Percentiles rank a stretch among this genome's conserved stretches.
phyloP scores from a whole-genome alignment of 1,140 invertebrate species.

The Hyles euphorbiae region DNA sequence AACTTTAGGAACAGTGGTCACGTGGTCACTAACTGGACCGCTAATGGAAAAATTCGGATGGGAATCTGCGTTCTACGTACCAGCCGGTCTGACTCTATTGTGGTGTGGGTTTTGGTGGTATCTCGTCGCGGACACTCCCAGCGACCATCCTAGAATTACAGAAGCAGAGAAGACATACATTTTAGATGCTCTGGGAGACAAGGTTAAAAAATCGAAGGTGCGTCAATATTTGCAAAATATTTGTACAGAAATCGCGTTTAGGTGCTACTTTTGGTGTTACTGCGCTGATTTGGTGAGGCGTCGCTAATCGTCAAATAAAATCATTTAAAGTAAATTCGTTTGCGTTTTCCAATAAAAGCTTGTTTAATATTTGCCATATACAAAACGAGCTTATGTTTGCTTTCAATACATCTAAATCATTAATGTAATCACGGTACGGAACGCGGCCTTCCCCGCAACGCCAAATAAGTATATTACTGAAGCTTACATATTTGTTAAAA shows the following conservation, averaged over 20 bases:
- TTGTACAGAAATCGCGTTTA: constrained; percentile 4
- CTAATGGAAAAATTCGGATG: constrained; percentile 81
- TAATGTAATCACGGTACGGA: too few relatives aligned
- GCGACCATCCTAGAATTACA: constrained; percentile 84
- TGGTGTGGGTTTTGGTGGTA: constrained; percentile 81
- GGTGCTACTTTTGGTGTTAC: constrained; percentile 3
- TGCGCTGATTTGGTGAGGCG: background rate
- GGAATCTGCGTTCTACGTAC: constrained; percentile 84
- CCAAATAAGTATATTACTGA: background rate
- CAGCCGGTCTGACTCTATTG: constrained; percentile 77
- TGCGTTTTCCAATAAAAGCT: background rate
- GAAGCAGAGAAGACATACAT: constrained; percentile 80
- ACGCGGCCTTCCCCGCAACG: too few relatives aligned
- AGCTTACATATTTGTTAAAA: too few relatives aligned
- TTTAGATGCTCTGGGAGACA: constrained; percentile 57
- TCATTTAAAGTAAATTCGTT: constrained; percentile 4
- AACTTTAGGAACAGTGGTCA: constrained; percentile 85
- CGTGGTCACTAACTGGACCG: constrained; percentile 82
- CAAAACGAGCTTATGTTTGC: background rate
- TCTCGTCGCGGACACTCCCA: constrained; percentile 83
- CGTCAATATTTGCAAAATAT: constrained; percentile 26
- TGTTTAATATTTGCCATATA: too few relatives aligned
- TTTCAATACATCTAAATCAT: too few relatives aligned
- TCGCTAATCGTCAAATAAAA: constrained; percentile 1
- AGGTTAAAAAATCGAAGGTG: constrained; percentile 60